Percentiles rank a stretch among this genome's conserved stretches.
These are phyloP conservation scores for Tor tambroides DNA, from an alignment of 2,113 vertebrate species.

Conservation along the genomic window DNA sequence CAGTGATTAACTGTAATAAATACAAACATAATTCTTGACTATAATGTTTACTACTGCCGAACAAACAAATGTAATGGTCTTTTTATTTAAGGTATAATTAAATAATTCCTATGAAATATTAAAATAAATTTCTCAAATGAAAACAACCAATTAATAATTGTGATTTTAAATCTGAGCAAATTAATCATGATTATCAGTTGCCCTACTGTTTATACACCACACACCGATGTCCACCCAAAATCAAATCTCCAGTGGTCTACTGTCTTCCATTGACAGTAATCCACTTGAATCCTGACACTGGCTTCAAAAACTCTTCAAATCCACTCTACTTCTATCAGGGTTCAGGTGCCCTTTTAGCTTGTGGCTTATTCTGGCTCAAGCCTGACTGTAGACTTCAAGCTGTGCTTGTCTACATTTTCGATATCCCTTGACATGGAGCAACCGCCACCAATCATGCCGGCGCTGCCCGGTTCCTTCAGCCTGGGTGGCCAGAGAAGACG, in stretches of 20 bases:
- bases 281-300: slow-evolving; percentile 1
- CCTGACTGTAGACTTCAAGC: slow-evolving; percentile 1
- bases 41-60: no score
- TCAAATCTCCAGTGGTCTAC: slow-evolving; percentile 2
- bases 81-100: no score
- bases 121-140: not conserved
- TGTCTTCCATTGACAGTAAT: slow-evolving; percentile 19
- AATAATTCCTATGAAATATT: no score
- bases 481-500: not conserved
- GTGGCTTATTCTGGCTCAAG: slow-evolving; percentile 26
- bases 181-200: not conserved
- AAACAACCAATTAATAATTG: not conserved
- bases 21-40: no score
- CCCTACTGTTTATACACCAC: not conserved
- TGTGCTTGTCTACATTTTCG: slow-evolving; percentile 10
- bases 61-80: no score
- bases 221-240: not conserved
- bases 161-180: not conserved
- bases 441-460: not conserved
- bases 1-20: no score
- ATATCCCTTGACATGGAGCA: slow-evolving; percentile 10
- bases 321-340: slow-evolving; percentile 22
- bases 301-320: slow-evolving; percentile 19
- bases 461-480: not conserved
- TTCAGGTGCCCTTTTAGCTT: slow-evolving; percentile 27